Evolutionary conservation across 2,113 vertebrate species (phyloP), one percentile per base, ranked within the genome.

Genomic region (Macaca mulatta): DNA sequence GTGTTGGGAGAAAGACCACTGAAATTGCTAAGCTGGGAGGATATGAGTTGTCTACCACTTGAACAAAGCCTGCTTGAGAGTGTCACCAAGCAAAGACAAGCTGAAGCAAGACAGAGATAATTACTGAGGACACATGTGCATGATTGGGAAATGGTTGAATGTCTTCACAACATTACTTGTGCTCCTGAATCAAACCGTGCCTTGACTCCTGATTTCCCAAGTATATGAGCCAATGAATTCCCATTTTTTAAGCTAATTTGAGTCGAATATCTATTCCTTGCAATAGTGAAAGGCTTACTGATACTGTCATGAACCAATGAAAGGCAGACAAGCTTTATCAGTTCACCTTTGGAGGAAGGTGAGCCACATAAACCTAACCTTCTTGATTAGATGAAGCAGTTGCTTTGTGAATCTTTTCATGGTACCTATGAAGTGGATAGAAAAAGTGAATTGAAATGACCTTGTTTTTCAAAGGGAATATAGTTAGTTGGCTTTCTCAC

Each of bases 171-270:
- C 27, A 61, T 81, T 50, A 81, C 77, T 79, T 96, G 48, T 83
- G 75, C 77, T 79, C 86, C 48, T 72, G 52, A 43, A 72, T 82
- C 55, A 96, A 61, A 32, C 52, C 90, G 13, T 87, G 61, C 35
- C 17, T 67, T 52, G 55, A 70, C 38, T 95, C n/a, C 72, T 40
- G 3, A 52, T 85, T 89, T 93, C 82, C 82, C 57, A 35, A 79
- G 64, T 96, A 64, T n/a, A 57, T 69, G 61, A 96, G 67, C 35
- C 92, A 87, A 52, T 50, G 50, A 93, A 74, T 96, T 89, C 64
- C 52, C 86, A 82, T 45, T 80, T 74, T 83, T 84, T 72, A 55
- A 87, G 83, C 61, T 83, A 82, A 91, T 93, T 92, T 84, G 69
- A 79, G 43, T 78, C 83, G 16, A 86, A 70, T 85, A 88, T 79